phyloP scores from a whole-genome alignment of 2,113 vertebrate genomes.

The Barnardius zonarius region DNA sequence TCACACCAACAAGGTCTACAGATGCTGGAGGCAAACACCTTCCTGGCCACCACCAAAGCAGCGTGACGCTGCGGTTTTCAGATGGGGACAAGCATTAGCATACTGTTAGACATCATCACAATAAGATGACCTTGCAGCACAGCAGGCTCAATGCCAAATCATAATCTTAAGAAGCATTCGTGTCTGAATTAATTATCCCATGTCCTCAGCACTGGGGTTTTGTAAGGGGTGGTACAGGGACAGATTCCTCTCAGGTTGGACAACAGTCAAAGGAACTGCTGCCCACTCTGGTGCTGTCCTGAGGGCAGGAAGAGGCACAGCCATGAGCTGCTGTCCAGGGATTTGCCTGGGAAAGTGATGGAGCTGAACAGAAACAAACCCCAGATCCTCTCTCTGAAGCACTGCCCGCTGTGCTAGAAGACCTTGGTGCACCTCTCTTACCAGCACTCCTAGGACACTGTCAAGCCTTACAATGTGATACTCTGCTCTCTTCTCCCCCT shows the following conservation, averaged over 20 bases:
- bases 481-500: not conserved
- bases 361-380: not conserved
- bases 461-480: not conserved
- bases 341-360: not conserved
- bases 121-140: not conserved
- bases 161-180: not conserved
- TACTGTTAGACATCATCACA: not conserved
- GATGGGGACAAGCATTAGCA: not conserved
- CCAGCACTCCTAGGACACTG: rapidly evolving
- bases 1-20: not conserved
- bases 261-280: too few relatives aligned
- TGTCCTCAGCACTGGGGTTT: rapidly evolving
- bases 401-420: not conserved
- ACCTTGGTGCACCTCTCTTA: not conserved
- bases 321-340: not conserved
- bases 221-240: not conserved
- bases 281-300: not conserved
- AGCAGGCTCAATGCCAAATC: not conserved
- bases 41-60: not conserved
- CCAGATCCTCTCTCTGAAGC: not conserved
- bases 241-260: not conserved
- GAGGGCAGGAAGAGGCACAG: not conserved
- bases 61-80: not conserved
- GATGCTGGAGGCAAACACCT: not conserved
- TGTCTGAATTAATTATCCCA: not conserved